phyloP scores from a whole-genome alignment of 2,888 invertebrate genomes.

The Sepiola atlantica region DNA sequence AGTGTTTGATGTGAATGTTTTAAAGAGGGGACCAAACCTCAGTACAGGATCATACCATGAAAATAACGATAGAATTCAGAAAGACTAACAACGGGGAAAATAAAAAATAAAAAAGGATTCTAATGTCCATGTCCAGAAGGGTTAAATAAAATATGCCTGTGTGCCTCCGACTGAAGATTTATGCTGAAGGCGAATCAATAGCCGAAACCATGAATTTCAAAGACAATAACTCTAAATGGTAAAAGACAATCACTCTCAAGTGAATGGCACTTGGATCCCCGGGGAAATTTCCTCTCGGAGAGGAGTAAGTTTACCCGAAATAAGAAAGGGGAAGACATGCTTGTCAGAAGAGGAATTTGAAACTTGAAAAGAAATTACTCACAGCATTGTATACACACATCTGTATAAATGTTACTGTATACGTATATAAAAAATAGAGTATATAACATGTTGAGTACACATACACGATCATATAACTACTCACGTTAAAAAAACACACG shows the following conservation, averaged over 20 bases:
- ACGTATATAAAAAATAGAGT: background rate
- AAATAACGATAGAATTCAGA: too few relatives aligned
- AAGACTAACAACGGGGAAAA: too few relatives aligned
- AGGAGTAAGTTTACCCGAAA: background rate
- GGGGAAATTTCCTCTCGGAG: too few relatives aligned
- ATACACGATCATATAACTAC: background rate
- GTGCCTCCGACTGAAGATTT: background rate
- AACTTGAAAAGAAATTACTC: too few relatives aligned
- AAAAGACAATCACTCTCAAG: background rate
- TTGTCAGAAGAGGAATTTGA: background rate
- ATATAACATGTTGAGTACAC: background rate
- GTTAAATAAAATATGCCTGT: background rate
- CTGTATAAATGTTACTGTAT: too few relatives aligned
- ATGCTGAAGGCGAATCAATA: background rate
- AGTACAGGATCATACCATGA: too few relatives aligned
- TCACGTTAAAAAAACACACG: background rate
- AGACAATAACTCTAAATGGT: background rate
- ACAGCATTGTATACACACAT: too few relatives aligned
- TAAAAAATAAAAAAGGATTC: background rate
- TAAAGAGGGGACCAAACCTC: too few relatives aligned
- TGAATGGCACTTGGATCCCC: too few relatives aligned
- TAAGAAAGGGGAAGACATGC: background rate
- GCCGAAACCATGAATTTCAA: background rate
- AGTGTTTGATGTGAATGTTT: too few relatives aligned
- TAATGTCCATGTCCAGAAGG: background rate